Evolutionary conservation across 2,113 vertebrate species (phyloP).

Genomic region (Rhynchomys soricoides): DNA sequence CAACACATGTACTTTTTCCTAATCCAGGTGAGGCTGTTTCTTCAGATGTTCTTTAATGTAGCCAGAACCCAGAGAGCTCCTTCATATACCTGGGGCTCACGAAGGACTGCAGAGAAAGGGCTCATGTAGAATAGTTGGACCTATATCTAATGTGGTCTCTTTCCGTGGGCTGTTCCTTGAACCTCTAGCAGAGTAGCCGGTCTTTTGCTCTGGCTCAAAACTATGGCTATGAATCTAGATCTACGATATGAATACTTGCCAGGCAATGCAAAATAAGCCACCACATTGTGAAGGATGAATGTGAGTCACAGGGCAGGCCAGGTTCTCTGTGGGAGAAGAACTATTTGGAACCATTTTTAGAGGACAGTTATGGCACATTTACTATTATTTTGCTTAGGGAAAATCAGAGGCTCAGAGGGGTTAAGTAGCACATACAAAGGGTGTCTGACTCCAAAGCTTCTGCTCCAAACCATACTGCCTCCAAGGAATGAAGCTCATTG

Average conservation of each 20-base stretch:
- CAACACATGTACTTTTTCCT: background rate
- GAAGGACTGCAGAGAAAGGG: background rate
- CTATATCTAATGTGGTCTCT: background rate
- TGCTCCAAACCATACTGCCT: background rate
- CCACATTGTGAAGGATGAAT: no score
- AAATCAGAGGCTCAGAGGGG: background rate
- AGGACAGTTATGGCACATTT: background rate
- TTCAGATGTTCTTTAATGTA: background rate
- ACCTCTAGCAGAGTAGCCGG: background rate
- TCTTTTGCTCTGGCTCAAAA: background rate
- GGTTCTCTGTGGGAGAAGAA: background rate
- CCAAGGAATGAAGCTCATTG: background rate
- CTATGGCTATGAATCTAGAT: background rate
- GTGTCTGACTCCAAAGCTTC: background rate
- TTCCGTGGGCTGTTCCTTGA: background rate
- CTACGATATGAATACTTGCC: background rate
- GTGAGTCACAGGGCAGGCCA: background rate
- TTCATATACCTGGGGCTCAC: background rate
- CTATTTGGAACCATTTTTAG: background rate
- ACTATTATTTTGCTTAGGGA: background rate
- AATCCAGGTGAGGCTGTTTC: background rate
- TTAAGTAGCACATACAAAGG: background rate
- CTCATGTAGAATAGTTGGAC: background rate
- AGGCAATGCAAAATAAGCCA: background rate
- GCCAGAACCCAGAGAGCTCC: background rate